Percentiles rank a stretch among this genome's conserved stretches.
Evolutionary conservation across 2,113 vertebrate species (phyloP).

Genomic region (Rousettus leschenaultii): DNA sequence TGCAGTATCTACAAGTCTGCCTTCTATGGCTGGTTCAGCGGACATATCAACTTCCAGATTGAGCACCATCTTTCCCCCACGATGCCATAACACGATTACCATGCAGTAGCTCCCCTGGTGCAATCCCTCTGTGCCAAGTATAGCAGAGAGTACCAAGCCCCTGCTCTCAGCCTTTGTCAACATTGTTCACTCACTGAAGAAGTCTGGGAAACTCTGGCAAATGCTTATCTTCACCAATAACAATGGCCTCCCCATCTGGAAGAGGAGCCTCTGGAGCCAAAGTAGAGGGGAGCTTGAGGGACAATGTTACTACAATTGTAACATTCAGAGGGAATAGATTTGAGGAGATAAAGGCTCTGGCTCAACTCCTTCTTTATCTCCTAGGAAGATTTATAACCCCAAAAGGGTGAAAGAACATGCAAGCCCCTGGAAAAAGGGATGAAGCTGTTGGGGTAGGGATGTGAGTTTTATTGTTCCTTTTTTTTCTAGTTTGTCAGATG

Average conservation of each 20-base stretch:
- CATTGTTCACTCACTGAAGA: constrained; percentile 81
- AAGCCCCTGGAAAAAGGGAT: not conserved
- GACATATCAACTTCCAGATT: constrained; percentile 87
- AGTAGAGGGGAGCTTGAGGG: not conserved
- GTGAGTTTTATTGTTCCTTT: not conserved
- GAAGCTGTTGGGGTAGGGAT: not conserved
- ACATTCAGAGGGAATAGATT: not conserved
- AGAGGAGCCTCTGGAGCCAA: not conserved
- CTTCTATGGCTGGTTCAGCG: constrained; percentile 87
- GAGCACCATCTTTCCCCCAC: constrained; percentile 85
- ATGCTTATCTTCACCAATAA: constrained; percentile 85
- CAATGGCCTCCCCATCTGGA: not conserved
- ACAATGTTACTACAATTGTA: not conserved
- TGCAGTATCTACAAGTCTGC: constrained; percentile 83
- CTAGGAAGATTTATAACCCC: not conserved
- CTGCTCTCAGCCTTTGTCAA: constrained; percentile 75
- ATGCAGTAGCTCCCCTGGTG: constrained; percentile 82
- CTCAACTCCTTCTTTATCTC: not conserved
- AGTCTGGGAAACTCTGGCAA: constrained; percentile 83
- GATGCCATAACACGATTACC: constrained; percentile 81
- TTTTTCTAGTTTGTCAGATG: not conserved
- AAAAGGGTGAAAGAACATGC: not conserved
- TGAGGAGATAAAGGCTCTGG: not conserved
- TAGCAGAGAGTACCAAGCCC: constrained; percentile 72
- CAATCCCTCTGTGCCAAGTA: constrained; percentile 81